phyloP scores from a whole-genome alignment of 1,140 invertebrate genomes.

The Drosophila truncata region DNA sequence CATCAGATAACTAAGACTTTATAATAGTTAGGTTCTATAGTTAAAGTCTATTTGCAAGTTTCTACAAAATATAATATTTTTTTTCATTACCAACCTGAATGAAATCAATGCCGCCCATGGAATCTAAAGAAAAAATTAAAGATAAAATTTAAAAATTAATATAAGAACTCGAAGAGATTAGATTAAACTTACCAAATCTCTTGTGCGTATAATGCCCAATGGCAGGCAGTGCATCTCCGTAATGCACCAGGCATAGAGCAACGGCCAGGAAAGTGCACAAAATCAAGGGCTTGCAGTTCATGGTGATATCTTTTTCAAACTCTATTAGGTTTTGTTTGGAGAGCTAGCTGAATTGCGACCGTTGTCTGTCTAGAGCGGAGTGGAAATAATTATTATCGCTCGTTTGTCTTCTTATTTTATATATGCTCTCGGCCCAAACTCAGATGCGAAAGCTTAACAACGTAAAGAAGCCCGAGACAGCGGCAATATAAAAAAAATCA shows the following conservation, averaged over 20 bases:
- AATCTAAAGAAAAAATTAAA: constrained; percentile 47
- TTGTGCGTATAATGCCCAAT: constrained; percentile 72
- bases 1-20: background rate
- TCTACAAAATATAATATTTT: background rate
- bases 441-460: constrained; percentile 70
- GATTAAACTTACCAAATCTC: constrained; percentile 76
- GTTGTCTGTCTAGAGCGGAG: constrained; percentile 62
- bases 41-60: too few species aligned
- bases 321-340: constrained; percentile 9
- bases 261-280: constrained; percentile 46
- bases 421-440: constrained; percentile 67
- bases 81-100: constrained; percentile 77
- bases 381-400: constrained; percentile 74
- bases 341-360: constrained; percentile 47
- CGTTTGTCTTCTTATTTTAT: constrained; percentile 81
- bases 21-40: too few species aligned
- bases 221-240: constrained; percentile 61
- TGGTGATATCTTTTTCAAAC: constrained; percentile 27
- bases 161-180: too few species aligned
- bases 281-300: constrained; percentile 61
- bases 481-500: constrained; percentile 29
- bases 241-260: constrained; percentile 53
- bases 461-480: constrained; percentile 62
- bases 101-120: constrained; percentile 80
- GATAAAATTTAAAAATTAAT: background rate